Conservation (phyloP, 2,797 vertebrate species). For the Poecile montanus region DNA sequence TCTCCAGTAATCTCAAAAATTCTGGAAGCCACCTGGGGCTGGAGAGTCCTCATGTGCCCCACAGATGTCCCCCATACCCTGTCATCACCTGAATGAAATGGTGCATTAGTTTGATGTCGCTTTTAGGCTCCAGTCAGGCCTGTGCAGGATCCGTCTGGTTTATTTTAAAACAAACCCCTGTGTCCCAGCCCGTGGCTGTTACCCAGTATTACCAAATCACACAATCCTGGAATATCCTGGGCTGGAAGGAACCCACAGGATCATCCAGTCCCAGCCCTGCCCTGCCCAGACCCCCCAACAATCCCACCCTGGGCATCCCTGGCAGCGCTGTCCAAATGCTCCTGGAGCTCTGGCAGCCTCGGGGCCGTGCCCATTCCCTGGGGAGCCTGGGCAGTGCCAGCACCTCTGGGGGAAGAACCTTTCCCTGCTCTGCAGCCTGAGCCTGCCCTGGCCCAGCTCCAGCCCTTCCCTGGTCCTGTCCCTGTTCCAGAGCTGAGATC, state of each 20-base stretch:
- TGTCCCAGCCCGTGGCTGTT: background rate
- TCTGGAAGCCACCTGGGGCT: background rate
- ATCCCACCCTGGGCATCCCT: background rate
- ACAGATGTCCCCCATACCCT: accelerated
- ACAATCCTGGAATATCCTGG: background rate
- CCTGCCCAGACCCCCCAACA: background rate
- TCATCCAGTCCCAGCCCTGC: background rate
- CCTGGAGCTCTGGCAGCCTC: background rate
- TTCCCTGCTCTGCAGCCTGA: background rate
- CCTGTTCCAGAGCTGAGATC: background rate
- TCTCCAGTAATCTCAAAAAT: accelerated
- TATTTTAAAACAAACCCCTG: background rate
- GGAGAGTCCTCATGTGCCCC: background rate
- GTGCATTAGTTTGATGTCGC: background rate
- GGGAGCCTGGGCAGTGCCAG: background rate
- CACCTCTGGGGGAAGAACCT: background rate
- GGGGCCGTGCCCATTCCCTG: background rate
- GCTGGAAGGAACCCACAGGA: accelerated
- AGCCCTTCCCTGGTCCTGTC: background rate
- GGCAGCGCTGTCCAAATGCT: background rate
- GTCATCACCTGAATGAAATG: background rate
- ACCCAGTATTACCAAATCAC: background rate
- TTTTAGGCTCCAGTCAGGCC: background rate
- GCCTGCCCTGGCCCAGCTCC: background rate
- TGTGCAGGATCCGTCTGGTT: background rate